Base-by-base conservation (phyloP, 2,888 invertebrate species). In the Busseola fusca region DNA sequence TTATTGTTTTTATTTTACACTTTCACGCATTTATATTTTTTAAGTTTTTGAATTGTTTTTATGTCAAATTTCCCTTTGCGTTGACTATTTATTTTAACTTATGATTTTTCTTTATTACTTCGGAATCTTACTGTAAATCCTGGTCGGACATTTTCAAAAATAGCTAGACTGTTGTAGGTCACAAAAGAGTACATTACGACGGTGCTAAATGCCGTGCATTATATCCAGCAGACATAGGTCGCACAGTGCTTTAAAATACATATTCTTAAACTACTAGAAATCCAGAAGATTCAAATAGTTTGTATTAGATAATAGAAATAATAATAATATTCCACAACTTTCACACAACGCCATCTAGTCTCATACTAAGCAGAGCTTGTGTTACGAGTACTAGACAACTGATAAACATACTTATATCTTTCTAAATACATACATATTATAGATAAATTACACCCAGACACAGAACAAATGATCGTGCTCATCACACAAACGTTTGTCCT, bases 1-100 rank as follows among this genome's bases (percentile, higher is more conserved):
- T 71, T 76, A 62, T 60, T 64, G 42, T 50, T 65, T 64, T 64
- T 69, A 58, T 60, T 64, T 27, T 42, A 54, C 34, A 42, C 42
- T 70, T 77, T 56, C 21, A 48, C 37, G 40, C 34, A 16, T 42
- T 64, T 21, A 56, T 37, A 56, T 64, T 30, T 56, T 48, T 63
- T 27, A 34, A 48, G 21, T 56, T 25, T 37, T 50, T 58, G 30
- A 12, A 25, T 42, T 10, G 6, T 12, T 45, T 42, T 25, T 48
- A 18, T 37, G 16, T 1, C 25, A 7, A 45, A 21, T 40, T 48
- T 40, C 30, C 30, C 21, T 45, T 30, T 12, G 4, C 34, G 16
- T 21, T 48, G 7, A 21, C 7, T 18, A 14, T 63, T 62, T 12
- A 42, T 25, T 40, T 37, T n/a, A 59, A 37, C 1, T 2, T 58